Conservation (phyloP, 2,888 invertebrate genomes). For the Oegoconia quadripuncta region DNA sequence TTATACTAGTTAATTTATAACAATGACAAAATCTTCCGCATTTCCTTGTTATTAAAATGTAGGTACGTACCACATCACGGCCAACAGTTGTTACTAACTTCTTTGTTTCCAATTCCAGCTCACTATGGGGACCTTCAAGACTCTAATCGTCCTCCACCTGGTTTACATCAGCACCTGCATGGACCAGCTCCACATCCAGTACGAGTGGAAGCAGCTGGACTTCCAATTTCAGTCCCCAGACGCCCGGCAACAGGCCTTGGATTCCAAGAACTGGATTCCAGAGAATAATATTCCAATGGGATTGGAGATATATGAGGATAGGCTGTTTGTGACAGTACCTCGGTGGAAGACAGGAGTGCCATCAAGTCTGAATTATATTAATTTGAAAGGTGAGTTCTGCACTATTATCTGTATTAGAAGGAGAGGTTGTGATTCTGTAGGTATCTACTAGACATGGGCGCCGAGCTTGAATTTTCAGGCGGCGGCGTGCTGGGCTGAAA, state of each 20-base stretch:
- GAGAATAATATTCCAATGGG: slow-evolving; percentile 87
- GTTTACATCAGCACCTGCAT: slow-evolving; percentile 65
- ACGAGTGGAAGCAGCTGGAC: slow-evolving; percentile 87
- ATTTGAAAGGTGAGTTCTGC: slow-evolving; percentile 79
- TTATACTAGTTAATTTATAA: too few species aligned
- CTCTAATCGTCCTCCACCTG: slow-evolving; percentile 56
- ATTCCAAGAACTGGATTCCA: slow-evolving; percentile 77
- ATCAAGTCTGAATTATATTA: slow-evolving; percentile 85
- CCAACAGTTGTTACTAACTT: not conserved
- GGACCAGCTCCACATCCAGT: slow-evolving; percentile 84
- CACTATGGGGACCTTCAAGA: slow-evolving; percentile 50
- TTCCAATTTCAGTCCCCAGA: slow-evolving; percentile 81
- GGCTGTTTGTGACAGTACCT: slow-evolving; percentile 86
- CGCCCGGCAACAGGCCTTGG: slow-evolving; percentile 79
- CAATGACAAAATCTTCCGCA: too few species aligned
- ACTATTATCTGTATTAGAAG: slow-evolving; percentile 11
- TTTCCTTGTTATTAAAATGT: too few species aligned
- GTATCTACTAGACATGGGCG: too few species aligned
- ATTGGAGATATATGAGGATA: slow-evolving; percentile 83
- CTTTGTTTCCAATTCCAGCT: slow-evolving; percentile 35
- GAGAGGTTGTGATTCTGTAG: too few species aligned
- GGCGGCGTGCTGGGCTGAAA: too few species aligned
- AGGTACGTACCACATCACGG: too few species aligned
- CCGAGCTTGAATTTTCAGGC: too few species aligned
- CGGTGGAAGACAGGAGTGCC: slow-evolving; percentile 88